Conservation (phyloP, 2,888 invertebrate genomes). For the Branchellion lobata region DNA sequence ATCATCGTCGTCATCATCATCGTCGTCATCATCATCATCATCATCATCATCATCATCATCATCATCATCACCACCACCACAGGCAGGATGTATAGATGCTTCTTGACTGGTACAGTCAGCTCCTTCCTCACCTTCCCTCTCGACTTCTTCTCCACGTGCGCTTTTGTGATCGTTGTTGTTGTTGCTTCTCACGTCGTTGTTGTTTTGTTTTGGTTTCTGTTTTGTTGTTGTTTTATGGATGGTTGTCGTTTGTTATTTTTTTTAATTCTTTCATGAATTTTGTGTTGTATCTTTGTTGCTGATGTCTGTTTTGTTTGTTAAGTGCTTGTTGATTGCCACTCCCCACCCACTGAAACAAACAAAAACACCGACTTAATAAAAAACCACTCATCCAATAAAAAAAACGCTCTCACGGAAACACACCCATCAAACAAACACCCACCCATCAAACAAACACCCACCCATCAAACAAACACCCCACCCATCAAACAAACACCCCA, state of each 20-base stretch:
- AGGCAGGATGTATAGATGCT: slow-evolving; percentile 82
- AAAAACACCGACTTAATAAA: background rate
- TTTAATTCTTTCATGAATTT: no score
- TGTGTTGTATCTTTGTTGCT: background rate
- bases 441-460: slow-evolving; percentile 49
- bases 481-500: background rate
- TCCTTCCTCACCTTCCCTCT: slow-evolving; percentile 77
- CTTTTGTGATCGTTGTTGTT: slow-evolving; percentile 46
- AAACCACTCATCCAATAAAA: background rate
- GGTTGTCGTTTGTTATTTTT: no score
- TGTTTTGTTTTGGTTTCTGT: background rate
- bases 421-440: slow-evolving; percentile 37
- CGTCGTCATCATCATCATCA: background rate
- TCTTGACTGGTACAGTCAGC: slow-evolving; percentile 84
- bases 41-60: background rate
- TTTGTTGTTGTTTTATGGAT: no score
- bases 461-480: background rate
- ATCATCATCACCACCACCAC: slow-evolving; percentile 34
- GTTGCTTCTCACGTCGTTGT: background rate
- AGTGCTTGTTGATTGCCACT: no score
- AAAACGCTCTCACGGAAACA: background rate
- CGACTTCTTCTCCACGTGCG: slow-evolving; percentile 81
- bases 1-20: no score
- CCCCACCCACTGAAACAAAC: background rate
- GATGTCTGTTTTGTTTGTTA: background rate